Base-by-base conservation (phyloP, 2,888 invertebrate species). In the Choreutis nemorana region DNA sequence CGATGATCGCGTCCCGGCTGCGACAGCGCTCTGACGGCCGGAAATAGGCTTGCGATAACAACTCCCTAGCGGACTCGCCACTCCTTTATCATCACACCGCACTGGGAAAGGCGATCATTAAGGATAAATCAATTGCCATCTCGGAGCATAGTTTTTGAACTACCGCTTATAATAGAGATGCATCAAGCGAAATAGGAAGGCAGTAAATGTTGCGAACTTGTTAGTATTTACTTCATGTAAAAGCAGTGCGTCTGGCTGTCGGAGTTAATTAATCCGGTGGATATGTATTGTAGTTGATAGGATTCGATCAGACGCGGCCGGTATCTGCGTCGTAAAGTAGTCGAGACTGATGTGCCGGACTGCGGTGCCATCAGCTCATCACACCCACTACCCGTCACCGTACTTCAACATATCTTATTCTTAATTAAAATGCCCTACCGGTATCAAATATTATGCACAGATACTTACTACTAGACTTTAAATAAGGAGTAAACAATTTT, bases 21-120 rank as follows among this genome's bases (percentile, higher is more conserved):
- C 58, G 64, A 66, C 60, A 52, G 50, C 47, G 47, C 59, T 46
- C 49, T 73, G 75, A 75, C 68, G 73, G 72, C 75, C 75, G 77
- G 77, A 78, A 78, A 73, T 75, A 73, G 66, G 66, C 50, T 52
- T 40, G 54, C 56, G 77, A 77, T 77, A 77, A 72, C 68, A 65
- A 68, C 72, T 71, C 71, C 70, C 67, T 63, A 54, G 63, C 59
- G 57, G 56, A 52, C 57, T 50, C 55, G 54, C 59, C 55, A 57
- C 57, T 55, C 60, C 58, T 66, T 73, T 71, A 71, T 67, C 70
- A 62, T 55, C 53, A 46, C 49, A 53, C 58, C 60, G 65, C 61
- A 42, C 62, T 65, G 71, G 59, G 62, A 72, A 75, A 70, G 61
- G 56, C 51, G 61, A 66, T 75, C 68, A 68, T 73, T 75, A 67